Conservation (phyloP, 2,797 vertebrate species). For the Xenopus petersii region DNA sequence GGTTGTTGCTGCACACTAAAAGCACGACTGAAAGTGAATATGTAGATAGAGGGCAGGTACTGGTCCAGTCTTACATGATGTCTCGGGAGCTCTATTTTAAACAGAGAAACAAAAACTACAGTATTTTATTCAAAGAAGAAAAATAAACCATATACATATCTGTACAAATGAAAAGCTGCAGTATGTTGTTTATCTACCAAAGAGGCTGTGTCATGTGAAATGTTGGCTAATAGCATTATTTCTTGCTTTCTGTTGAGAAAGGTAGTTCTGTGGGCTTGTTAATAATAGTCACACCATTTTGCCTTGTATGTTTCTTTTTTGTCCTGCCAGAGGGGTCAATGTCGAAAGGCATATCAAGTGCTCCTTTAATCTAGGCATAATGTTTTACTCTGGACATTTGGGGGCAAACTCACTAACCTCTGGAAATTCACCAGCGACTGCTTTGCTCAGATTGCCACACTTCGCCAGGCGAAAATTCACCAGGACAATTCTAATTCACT, state of each 20-base stretch:
- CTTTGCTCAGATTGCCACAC: too few species aligned
- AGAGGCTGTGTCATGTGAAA: conserved; percentile 70
- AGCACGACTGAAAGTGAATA: conserved; percentile 63
- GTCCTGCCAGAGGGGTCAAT: too few species aligned
- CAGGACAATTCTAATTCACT: too few species aligned
- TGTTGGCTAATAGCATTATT: background rate
- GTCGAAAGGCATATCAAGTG: too few species aligned
- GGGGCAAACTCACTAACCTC: too few species aligned
- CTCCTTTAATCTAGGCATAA: too few species aligned
- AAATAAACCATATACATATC: conserved; percentile 70
- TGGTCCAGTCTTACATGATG: conserved; percentile 60
- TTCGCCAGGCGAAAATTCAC: too few species aligned
- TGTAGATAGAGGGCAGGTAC: conserved; percentile 69
- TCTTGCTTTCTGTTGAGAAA: conserved; percentile 10
- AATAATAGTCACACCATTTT: conserved; percentile 63
- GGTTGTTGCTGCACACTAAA: conserved; percentile 72
- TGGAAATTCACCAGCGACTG: too few species aligned
- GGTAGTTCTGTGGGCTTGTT: conserved; percentile 7
- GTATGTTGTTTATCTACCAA: conserved; percentile 87
- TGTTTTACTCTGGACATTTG: too few species aligned
- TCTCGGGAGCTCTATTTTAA: conserved; percentile 63
- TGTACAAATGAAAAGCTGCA: conserved; percentile 61
- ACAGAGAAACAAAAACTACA: conserved; percentile 51
- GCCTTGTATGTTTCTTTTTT: conserved; percentile 62
- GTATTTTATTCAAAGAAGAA: conserved; percentile 56